These are phyloP conservation scores for Malurus splendens DNA, from an alignment of 2,797 vertebrate species.

Conservation along the genomic window DNA sequence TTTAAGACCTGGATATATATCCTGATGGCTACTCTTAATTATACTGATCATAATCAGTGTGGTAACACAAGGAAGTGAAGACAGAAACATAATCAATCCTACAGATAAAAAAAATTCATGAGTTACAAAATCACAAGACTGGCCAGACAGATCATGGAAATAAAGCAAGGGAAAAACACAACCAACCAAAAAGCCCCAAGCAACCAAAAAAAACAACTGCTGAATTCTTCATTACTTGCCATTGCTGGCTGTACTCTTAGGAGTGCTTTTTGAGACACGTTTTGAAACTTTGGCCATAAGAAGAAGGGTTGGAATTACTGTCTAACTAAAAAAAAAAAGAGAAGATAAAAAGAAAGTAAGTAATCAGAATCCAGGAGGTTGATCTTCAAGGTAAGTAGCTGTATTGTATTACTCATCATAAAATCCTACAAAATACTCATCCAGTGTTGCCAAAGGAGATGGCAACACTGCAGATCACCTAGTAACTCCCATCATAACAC, in stretches of 20 bases:
- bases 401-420: not conserved
- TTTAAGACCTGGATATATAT: not conserved
- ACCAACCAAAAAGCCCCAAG: not conserved
- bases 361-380: not conserved
- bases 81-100: not conserved
- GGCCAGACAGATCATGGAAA: not conserved
- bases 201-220: not conserved
- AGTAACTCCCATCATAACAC: not conserved
- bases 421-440: not conserved
- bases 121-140: not conserved
- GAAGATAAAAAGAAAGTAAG: not conserved
- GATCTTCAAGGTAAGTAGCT: not conserved
- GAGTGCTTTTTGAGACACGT: not conserved
- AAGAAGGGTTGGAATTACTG: not conserved
- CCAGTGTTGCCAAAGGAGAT: not conserved
- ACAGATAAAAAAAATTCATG: not conserved
- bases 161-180: not conserved
- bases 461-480: not conserved
- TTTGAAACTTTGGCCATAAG: not conserved
- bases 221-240: not conserved
- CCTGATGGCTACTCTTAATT: not conserved
- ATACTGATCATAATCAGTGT: not conserved
- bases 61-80: not conserved
- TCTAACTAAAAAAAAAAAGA: not conserved
- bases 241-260: not conserved